Base-by-base conservation (phyloP, 92 coral and sea anemone species). In the Zoanthus solanderi region DNA sequence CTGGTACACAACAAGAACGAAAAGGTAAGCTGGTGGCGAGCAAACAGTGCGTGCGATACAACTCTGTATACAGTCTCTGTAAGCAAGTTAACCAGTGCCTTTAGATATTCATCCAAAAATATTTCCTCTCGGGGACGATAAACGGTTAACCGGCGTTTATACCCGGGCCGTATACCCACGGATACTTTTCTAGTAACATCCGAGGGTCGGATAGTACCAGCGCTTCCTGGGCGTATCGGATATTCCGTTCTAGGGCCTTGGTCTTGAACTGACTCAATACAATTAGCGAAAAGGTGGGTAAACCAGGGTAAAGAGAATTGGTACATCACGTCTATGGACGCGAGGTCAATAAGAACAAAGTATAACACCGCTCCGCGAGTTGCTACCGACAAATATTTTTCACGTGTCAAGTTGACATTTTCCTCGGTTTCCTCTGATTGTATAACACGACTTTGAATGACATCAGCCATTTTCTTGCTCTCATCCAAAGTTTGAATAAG, bases 281-380 rank as follows among this genome's bases (percentile, higher is more conserved):
- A 96, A 50, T 89, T 92, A 48, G 95, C 95, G 81, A 96, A 96
- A 12, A 95, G 93, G 6, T 77, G 87, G 15, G 95, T 95, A 78
- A 96, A 96, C 96, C 98, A 96, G 1, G 95, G 95, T 28, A 96
- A 86, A 0, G 99, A 95, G 84, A 95, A 96, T 92, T 96, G 99
- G 75, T 96, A 96, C 99, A 96, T 96, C 18, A 96, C 93, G 75
- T 96, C 98, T 11, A 96, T 89, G 72, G 85, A 72, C 0, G 97
- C 95, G 42, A 96, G 90, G 66, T 96, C 99, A 18, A 93, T 91
- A 69, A 96, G 83, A 5, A 95, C 98, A 76, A 96, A 96, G 92
- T 95, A 96, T 50, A 96, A 78, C 58, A 95, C 92, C 12, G 98
- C 99, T 16, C 99, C 99, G 23, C 99, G 95, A 4, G 95, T 91